These are phyloP conservation scores for Drosophila longiperda DNA, from an alignment of 2,888 invertebrate species.

Conservation along the genomic window DNA sequence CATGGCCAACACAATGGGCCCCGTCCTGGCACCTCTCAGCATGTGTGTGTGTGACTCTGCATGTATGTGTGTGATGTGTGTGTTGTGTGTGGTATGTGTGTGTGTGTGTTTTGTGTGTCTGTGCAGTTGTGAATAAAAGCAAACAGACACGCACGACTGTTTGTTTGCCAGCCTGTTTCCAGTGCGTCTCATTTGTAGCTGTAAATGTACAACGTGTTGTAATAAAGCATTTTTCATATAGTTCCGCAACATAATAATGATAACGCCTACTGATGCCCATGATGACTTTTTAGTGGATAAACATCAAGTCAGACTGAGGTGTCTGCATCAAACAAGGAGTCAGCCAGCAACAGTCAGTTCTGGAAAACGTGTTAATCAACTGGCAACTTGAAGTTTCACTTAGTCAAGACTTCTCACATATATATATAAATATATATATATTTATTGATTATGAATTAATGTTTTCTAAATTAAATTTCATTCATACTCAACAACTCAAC, in stretches of 20 bases:
- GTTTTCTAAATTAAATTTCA: background rate
- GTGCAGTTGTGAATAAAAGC: constrained; percentile 49
- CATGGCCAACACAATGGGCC: constrained; percentile 70
- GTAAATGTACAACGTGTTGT: constrained; percentile 65
- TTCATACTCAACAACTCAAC: background rate
- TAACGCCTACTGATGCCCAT: constrained; percentile 36
- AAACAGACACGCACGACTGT: constrained; percentile 67
- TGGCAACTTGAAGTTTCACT: constrained; percentile 17
- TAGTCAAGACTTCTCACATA: constrained; percentile 2
- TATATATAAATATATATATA: background rate
- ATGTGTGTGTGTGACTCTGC: constrained; percentile 8
- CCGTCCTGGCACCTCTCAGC: constrained; percentile 54
- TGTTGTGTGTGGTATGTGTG: constrained; percentile 28
- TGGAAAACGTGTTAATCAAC: constrained; percentile 62
- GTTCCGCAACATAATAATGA: constrained; percentile 45
- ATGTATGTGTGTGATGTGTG: constrained; percentile 2
- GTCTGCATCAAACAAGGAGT: background rate
- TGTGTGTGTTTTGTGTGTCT: constrained; percentile 4
- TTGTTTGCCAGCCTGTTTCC: constrained; percentile 53
- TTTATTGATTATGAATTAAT: background rate
- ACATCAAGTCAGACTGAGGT: constrained; percentile 30
- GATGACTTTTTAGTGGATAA: constrained; percentile 63
- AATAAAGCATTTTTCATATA: constrained; percentile 73
- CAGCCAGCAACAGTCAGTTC: constrained; percentile 34
- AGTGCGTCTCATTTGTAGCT: constrained; percentile 64